Evolutionary conservation across 2,888 invertebrate species (phyloP).

Genomic region (Acanthoscelides obtectus): DNA sequence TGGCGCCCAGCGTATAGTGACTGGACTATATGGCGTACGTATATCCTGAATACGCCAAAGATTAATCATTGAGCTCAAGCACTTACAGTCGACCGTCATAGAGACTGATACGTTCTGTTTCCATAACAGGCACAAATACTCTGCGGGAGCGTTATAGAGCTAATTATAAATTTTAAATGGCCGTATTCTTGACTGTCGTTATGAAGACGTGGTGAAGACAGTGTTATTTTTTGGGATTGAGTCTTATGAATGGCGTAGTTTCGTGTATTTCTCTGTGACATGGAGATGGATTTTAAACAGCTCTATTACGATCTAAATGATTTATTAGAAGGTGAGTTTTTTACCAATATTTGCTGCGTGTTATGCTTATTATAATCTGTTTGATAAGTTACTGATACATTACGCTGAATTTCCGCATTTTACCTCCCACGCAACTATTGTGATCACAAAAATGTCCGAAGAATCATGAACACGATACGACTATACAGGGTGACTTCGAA

Average conservation of each 20-base stretch:
- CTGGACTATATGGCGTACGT: no score
- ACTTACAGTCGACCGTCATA: not conserved
- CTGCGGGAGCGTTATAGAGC: not conserved
- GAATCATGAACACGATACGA: no score
- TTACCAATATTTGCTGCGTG: not conserved
- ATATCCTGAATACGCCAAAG: not conserved
- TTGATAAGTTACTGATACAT: conserved; percentile 11
- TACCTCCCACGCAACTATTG: not conserved
- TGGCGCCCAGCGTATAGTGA: no score
- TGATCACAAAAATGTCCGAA: no score
- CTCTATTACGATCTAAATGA: conserved; percentile 16
- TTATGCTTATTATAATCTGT: conserved; percentile 5
- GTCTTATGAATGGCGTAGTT: not conserved
- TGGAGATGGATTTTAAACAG: conserved; percentile 16
- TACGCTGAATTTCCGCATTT: not conserved
- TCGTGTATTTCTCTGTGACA: not conserved
- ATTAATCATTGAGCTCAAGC: not conserved
- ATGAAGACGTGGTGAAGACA: not conserved
- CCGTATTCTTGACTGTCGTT: not conserved
- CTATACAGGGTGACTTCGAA: no score
- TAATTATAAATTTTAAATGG: not conserved
- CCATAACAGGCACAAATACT: not conserved
- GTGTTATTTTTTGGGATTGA: not conserved
- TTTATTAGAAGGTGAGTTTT: conserved; percentile 19
- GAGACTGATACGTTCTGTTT: not conserved